Conservation (phyloP, 2,113 vertebrate species). For the Lethenteron camtschaticum region DNA sequence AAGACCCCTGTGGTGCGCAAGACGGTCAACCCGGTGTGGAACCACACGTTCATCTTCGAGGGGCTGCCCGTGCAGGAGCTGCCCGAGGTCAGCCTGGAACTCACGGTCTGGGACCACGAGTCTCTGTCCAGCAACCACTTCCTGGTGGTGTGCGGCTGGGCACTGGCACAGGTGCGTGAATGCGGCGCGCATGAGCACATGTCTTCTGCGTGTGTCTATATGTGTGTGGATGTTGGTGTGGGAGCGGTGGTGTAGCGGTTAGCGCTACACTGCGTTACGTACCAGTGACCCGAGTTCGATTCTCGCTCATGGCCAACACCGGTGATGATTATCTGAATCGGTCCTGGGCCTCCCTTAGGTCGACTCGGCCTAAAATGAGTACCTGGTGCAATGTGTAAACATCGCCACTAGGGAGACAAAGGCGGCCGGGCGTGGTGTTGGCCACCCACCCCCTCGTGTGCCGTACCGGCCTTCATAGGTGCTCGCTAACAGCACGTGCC, state of each 20-base stretch:
- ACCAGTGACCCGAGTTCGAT: not conserved
- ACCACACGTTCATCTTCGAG: slow-evolving; percentile 70
- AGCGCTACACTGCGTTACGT: not conserved
- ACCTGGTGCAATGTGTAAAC: not conserved
- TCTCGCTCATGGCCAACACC: not conserved
- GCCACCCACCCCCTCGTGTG: not conserved
- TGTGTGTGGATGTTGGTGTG: not conserved
- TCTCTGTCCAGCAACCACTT: slow-evolving; percentile 78
- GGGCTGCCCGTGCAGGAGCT: slow-evolving; percentile 53
- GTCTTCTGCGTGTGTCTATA: not conserved
- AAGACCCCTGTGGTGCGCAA: slow-evolving; percentile 68
- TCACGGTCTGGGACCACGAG: slow-evolving; percentile 93
- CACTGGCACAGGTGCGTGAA: slow-evolving; percentile 47
- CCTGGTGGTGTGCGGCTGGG: slow-evolving; percentile 59
- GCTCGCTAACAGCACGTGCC: not conserved
- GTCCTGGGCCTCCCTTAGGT: too few species aligned
- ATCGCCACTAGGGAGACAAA: not conserved
- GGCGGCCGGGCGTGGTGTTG: not conserved
- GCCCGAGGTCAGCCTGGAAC: slow-evolving; percentile 56
- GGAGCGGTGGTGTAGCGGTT: not conserved
- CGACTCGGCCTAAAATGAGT: too few species aligned
- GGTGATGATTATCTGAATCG: too few species aligned
- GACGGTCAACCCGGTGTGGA: slow-evolving; percentile 76
- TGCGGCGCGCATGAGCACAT: not conserved
- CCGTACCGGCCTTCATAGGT: not conserved